Evolutionary conservation across 2,797 vertebrate species (phyloP).

Genomic region (Mormyrops attenuatus): DNA sequence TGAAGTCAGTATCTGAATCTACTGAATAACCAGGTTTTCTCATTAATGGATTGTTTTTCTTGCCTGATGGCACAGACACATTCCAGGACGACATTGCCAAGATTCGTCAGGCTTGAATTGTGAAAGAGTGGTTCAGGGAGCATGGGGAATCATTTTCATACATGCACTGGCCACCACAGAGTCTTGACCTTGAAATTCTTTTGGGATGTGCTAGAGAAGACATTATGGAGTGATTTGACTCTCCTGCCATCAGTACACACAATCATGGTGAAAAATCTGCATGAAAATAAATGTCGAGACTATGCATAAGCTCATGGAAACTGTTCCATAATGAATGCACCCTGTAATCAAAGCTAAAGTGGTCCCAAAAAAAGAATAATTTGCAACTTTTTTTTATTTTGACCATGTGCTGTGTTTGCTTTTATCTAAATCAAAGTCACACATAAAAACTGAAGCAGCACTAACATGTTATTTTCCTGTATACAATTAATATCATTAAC

Average conservation of each 20-base stretch:
- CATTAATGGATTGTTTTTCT: neutral
- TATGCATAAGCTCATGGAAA: neutral
- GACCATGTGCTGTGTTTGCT: neutral
- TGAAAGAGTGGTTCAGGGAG: neutral
- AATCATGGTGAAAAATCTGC: neutral
- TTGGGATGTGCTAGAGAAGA: neutral
- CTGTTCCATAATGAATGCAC: neutral
- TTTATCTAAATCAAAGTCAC: neutral
- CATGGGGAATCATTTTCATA: neutral
- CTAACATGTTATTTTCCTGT: neutral
- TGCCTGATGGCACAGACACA: neutral
- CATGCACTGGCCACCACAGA: neutral
- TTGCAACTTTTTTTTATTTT: neutral
- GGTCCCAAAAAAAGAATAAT: neutral
- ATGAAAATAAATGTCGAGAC: neutral
- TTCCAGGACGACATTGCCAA: neutral
- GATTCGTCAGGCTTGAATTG: neutral
- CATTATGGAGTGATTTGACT: neutral
- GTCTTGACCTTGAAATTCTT: neutral
- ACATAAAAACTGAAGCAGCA: neutral
- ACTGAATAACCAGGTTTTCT: neutral
- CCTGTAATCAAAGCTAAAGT: neutral
- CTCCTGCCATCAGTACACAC: neutral
- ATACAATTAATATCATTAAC: neutral
- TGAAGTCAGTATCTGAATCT: neutral